Evolutionary conservation across 2,113 vertebrate genomes (phyloP).

Genomic region (Salvelinus namaycush): DNA sequence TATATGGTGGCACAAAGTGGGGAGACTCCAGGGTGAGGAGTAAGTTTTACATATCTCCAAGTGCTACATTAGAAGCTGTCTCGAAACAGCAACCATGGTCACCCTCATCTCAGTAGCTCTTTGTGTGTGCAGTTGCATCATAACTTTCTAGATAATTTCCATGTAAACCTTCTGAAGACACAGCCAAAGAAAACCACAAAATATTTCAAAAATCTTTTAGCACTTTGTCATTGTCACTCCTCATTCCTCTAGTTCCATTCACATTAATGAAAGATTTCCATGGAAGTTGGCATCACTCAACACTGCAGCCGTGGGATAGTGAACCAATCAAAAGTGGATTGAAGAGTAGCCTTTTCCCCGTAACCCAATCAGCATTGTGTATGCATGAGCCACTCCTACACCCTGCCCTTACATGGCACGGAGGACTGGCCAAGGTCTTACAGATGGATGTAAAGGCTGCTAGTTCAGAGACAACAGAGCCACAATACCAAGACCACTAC

Average conservation of each 20-base stretch:
- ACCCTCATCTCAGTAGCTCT: not conserved
- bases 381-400: conserved; percentile 41
- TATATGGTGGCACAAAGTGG: no score
- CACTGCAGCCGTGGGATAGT: not conserved
- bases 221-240: no score
- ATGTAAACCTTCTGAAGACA: not conserved
- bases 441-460: conserved; percentile 33
- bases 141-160: not conserved
- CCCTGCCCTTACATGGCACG: conserved; percentile 36
- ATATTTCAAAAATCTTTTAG: no score
- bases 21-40: no score
- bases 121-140: not conserved
- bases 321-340: no score
- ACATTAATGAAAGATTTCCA: no score
- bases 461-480: conserved; percentile 37
- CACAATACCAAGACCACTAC: conserved; percentile 2
- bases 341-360: no score
- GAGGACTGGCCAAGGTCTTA: conserved; percentile 27
- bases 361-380: conserved; percentile 29
- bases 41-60: no score
- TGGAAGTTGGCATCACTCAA: no score
- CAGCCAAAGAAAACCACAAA: no score
- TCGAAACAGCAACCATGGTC: no score
- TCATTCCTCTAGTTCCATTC: no score
- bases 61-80: not conserved